phyloP scores from a whole-genome alignment of 2,797 vertebrate genomes.

The Myotis planiceps region DNA sequence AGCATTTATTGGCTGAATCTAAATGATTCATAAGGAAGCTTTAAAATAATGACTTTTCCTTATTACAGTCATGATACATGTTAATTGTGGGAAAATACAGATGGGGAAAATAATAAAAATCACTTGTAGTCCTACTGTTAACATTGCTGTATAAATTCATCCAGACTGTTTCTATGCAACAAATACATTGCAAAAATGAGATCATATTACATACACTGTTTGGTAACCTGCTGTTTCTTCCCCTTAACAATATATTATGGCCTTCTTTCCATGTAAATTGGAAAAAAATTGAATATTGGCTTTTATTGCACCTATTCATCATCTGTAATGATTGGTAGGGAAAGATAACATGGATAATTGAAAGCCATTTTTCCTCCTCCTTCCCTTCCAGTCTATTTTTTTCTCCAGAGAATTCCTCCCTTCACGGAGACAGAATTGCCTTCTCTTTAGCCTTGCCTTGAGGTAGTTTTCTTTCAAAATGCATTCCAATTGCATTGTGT shows the following conservation, averaged over 20 bases:
- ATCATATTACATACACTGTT: slow-evolving; percentile 55
- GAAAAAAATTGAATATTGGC: slow-evolving; percentile 76
- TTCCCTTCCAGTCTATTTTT: slow-evolving; percentile 33
- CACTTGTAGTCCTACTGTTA: slow-evolving; percentile 68
- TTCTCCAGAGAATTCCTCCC: slow-evolving; percentile 60
- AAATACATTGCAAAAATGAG: slow-evolving; percentile 59
- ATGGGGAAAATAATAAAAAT: slow-evolving; percentile 71
- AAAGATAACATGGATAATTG: slow-evolving; percentile 68
- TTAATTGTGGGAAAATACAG: slow-evolving; percentile 64
- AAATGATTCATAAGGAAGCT: slow-evolving; percentile 7
- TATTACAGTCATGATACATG: slow-evolving; percentile 40
- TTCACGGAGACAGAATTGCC: not conserved
- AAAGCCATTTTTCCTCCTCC: slow-evolving; percentile 67
- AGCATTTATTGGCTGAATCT: not conserved
- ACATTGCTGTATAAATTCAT: slow-evolving; percentile 58
- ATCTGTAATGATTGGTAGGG: slow-evolving; percentile 71
- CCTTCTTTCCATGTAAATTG: slow-evolving; percentile 78
- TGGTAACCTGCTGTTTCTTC: slow-evolving; percentile 66
- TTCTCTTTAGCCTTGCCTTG: slow-evolving; percentile 19
- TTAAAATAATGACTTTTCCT: slow-evolving; percentile 45
- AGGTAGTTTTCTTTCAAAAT: slow-evolving; percentile 15
- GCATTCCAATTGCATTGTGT: not conserved
- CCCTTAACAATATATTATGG: slow-evolving; percentile 54
- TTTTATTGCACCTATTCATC: slow-evolving; percentile 78
- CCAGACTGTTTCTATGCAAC: not conserved